Conservation (phyloP, 2,888 invertebrate species). For the Atherix ibis region DNA sequence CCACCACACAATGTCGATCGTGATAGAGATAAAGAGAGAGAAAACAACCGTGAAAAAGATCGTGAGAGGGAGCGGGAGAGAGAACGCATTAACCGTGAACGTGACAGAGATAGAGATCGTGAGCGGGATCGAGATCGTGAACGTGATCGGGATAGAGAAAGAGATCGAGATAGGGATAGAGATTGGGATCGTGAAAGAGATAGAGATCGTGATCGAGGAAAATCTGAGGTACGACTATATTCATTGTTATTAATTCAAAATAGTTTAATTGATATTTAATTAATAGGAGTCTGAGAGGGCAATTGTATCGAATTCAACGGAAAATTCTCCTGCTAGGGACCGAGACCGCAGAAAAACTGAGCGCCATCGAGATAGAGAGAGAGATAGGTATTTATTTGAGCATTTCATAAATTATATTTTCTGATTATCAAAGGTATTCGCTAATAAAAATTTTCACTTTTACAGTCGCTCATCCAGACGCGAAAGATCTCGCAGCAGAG, state of each 20-base stretch:
- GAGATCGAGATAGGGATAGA: conserved; percentile 30
- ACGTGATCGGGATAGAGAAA: conserved; percentile 21
- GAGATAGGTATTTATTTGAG: conserved; percentile 18
- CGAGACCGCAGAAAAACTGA: conserved; percentile 21
- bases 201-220: conserved; percentile 21
- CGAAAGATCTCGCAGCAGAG: conserved; percentile 46
- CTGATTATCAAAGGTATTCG: too few species aligned
- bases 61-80: conserved; percentile 11
- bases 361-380: conserved; percentile 22
- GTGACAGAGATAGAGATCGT: conserved; percentile 24
- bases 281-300: conserved; percentile 8
- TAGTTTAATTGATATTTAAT: not conserved
- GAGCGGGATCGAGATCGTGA: conserved; percentile 9
- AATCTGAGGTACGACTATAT: conserved; percentile 31
- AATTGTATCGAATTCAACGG: not conserved
- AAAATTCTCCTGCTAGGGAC: conserved; percentile 12
- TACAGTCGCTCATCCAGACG: conserved; percentile 13
- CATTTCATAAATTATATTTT: conserved; percentile 3
- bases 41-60: not conserved
- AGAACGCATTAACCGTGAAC: conserved; percentile 32
- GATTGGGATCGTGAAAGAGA: conserved; percentile 31
- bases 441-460: conserved; percentile 6
- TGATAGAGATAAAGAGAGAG: too few species aligned
- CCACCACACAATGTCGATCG: conserved; percentile 20
- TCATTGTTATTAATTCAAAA: too few species aligned